phyloP scores from a whole-genome alignment of 2,888 invertebrate species.

The Watsonalla binaria region DNA sequence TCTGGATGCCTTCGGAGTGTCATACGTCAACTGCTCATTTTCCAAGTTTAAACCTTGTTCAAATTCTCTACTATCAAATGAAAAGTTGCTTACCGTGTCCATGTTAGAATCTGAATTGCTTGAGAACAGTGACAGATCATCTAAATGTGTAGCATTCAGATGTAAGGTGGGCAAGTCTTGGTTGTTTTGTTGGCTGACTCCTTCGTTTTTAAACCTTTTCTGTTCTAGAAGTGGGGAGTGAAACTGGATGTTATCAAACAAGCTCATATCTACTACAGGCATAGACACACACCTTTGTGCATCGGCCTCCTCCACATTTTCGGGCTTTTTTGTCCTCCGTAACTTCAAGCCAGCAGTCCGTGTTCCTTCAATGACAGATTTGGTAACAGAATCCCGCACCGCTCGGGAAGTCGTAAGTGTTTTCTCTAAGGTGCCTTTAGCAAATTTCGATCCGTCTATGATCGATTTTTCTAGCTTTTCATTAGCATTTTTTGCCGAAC shows the following conservation, averaged over 20 bases:
- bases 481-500: slow-evolving; percentile 58
- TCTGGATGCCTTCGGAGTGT: slow-evolving; percentile 56
- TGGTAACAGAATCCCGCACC: slow-evolving; percentile 73
- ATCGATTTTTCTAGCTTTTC: slow-evolving; percentile 60
- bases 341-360: slow-evolving; percentile 75
- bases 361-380: slow-evolving; percentile 82
- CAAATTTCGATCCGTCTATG: slow-evolving; percentile 58
- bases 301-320: slow-evolving; percentile 30
- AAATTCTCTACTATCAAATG: slow-evolving; percentile 51
- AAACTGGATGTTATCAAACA: slow-evolving; percentile 83
- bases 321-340: slow-evolving; percentile 45
- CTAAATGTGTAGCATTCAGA: slow-evolving; percentile 49
- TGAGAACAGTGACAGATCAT: slow-evolving; percentile 60
- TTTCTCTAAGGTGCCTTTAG: slow-evolving; percentile 68
- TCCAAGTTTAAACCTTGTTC: slow-evolving; percentile 35
- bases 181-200: slow-evolving; percentile 17
- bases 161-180: slow-evolving; percentile 40
- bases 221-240: slow-evolving; percentile 79
- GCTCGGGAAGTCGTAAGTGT: slow-evolving; percentile 71
- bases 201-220: slow-evolving; percentile 45
- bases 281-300: slow-evolving; percentile 74
- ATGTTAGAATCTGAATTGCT: slow-evolving; percentile 59
- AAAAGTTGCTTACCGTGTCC: slow-evolving; percentile 56
- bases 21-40: slow-evolving; percentile 52
- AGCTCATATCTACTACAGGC: slow-evolving; percentile 75